Conservation (phyloP, 2,888 invertebrate genomes). For the Metopia argyrocephala region DNA sequence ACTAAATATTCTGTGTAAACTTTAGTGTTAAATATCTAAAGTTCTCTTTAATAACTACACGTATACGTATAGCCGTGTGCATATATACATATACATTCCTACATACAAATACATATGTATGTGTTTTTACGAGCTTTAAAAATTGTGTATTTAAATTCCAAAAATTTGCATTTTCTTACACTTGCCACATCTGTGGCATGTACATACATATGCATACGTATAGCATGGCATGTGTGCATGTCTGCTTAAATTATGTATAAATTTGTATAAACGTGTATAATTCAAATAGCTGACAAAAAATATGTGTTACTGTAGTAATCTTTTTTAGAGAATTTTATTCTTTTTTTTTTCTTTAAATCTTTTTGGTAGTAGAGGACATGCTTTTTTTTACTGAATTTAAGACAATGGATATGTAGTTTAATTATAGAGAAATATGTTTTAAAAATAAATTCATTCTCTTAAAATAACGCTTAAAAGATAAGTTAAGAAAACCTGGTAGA, state of each 20-base stretch:
- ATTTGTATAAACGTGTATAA: background rate
- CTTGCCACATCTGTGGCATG: constrained; percentile 42
- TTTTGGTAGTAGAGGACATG: background rate
- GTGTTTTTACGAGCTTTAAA: constrained; percentile 4
- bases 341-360: background rate
- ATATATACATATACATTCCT: background rate
- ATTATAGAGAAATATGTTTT: too few relatives aligned
- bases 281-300: constrained; percentile 33
- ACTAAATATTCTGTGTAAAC: constrained; percentile 22
- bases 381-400: too few relatives aligned
- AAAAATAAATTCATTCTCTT: too few relatives aligned
- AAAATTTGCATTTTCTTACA: constrained; percentile 43
- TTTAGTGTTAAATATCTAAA: constrained; percentile 43
- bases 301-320: constrained; percentile 47
- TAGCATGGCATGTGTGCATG: background rate
- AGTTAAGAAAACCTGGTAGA: too few relatives aligned
- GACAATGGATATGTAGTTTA: too few relatives aligned
- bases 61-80: background rate
- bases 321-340: background rate
- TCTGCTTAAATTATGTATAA: constrained; percentile 26
- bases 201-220: background rate
- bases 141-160: background rate
- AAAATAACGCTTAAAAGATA: too few relatives aligned
- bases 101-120: background rate
- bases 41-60: background rate